Evolutionary conservation across 2,888 invertebrate genomes (phyloP), one percentile per base, ranked within the genome.

Genomic region (Pachycephus smyrnensis): DNA sequence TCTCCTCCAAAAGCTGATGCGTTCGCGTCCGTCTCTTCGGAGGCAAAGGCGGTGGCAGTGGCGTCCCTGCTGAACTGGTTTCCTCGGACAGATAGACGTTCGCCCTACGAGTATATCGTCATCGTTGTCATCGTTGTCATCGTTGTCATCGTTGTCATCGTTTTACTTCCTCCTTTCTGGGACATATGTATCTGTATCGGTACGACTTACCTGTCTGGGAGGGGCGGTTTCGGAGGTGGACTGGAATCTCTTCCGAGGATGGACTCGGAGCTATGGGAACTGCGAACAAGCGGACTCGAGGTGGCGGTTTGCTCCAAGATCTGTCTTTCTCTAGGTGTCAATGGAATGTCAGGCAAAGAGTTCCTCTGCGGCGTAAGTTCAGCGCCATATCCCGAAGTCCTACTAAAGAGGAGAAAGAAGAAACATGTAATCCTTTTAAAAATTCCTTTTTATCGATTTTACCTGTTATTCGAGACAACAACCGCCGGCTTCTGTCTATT

Each of bases 171-270:
- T 40, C 15, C 15, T 4, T 15, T 40, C 15, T 40, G 4, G 40
- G 1, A 15, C 15, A 15, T 40, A 15, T 4, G 40, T 4, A 15
- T 40, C 15, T 40, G 6, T 15, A 40, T 15, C 1, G 15, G 4
- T 6, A 69, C 30, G 69, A 11, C 87, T 90, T 91, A 95, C 95
- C 95, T 94, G 86, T 94, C 95, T 78, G 98, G 97, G 86, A 98
- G 93, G 76, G 98, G 97, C 75, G 98, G 98, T 92, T 98, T 98
- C 15, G 97, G 97, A 79, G 97, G 97, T 80, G 95, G 95, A 69
- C 96, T 96, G 91, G 94, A 94, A 82, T 95, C 92, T 89, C 95
- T 94, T 88, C 94, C 92, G 88, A 97, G 92, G 86, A 97, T 95
- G 69, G 96, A 96, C 92, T 97, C 97, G 9, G 96, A 95, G 86